Percentiles rank a stretch among this genome's conserved stretches.
phyloP scores from a whole-genome alignment of 2,113 vertebrate genomes.

The Forbesichthys papilliferus region DNA sequence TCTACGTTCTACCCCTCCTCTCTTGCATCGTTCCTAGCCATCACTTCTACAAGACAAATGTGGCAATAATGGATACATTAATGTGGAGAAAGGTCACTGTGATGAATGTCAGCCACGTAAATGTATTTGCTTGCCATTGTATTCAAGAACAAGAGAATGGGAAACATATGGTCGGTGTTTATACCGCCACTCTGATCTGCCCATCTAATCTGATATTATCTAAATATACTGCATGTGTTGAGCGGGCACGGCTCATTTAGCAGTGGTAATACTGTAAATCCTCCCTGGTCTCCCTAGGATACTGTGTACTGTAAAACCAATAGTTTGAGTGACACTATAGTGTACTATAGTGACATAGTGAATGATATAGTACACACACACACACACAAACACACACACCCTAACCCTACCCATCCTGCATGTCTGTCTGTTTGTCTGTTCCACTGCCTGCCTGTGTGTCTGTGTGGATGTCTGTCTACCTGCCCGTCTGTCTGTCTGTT shows the following conservation, averaged over 20 bases:
- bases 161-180: slow-evolving; percentile 64
- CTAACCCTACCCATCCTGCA: neutral
- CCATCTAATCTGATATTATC: slow-evolving; percentile 69
- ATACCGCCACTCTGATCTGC: slow-evolving; percentile 63
- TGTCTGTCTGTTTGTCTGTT: neutral
- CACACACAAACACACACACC: neutral
- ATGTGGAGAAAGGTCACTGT: neutral
- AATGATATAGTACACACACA: neutral
- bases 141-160: slow-evolving; percentile 33
- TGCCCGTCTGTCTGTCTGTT: no score
- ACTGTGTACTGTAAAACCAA: slow-evolving; percentile 42
- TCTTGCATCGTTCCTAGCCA: no score
- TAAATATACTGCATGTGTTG: slow-evolving; percentile 42
- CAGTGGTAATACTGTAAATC: slow-evolving; percentile 71
- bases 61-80: no score
- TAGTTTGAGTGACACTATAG: neutral
- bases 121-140: slow-evolving; percentile 44
- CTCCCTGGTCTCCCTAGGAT: slow-evolving; percentile 51
- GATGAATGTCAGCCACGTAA: slow-evolving; percentile 45
- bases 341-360: neutral
- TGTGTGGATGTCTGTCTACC: neutral
- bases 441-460: neutral
- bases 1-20: neutral
- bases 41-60: no score
- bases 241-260: slow-evolving; percentile 64